Evolutionary conservation across 2,113 vertebrate species (phyloP), one percentile per base, ranked within the genome.

Genomic region (Eleginops maclovinus): DNA sequence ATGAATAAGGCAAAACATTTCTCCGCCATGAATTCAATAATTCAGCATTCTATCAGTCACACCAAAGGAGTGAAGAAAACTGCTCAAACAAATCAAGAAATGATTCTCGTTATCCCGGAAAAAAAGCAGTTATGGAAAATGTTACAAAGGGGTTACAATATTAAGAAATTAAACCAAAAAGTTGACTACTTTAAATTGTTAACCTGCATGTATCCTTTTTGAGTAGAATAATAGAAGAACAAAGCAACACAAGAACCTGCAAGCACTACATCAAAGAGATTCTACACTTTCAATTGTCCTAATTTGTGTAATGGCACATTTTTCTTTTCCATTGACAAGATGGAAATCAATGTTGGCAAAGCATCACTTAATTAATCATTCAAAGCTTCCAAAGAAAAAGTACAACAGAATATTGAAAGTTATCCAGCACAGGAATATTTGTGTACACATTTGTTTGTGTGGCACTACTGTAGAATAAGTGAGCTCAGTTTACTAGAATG

Each of bases 1-100:
- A 78, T 66, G 28, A 63, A 80, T 65, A 72, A 79, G 51, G 64
- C 56, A 75, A 82, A 85, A 68, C 72, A 61, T 72, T 86, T 64
- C 19, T 47, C 55, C 59, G 60, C 75, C 41, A 22, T 49, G 22
- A 77, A 22, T 77, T 81, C 16, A 85, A 88, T 75, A 71, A 86
- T 81, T 58, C 16, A 82, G 41, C 15, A 43, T 55, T 41, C 71
- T 62, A 41, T 1, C 64, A 85, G 31, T 61, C 24, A 43, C 58
- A 62, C 40, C 36, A 46, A 81, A 70, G 47, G 43, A 73, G 56
- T 56, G 21, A 31, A 50, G 19, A 58, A 26, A 46, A 77, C 17
- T 61, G 46, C 50, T 26, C 44, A 63, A 71, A 64, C 14, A 40
- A 22, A 75, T 50, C 0, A 19, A 15, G 19, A 66, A 22, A 77